Evolutionary conservation across 2,888 invertebrate genomes (phyloP), one percentile per base, ranked within the genome.

Genomic region (Meliscaeva auricollis): DNA sequence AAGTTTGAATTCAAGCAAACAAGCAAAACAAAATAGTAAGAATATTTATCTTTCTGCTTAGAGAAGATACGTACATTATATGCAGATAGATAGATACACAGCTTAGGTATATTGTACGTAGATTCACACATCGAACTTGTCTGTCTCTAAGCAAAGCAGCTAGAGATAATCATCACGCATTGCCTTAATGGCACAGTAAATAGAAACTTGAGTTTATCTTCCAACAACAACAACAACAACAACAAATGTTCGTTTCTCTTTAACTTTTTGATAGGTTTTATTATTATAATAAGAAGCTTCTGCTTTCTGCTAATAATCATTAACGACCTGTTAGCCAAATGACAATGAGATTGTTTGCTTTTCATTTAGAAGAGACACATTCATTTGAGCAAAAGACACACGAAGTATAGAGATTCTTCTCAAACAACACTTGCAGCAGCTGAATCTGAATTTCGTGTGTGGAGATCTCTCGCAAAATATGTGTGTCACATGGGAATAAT

Each of bases 321-420:
- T 77, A 74, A 74, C 74, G 69, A 58, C 50, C 62, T 66, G 80
- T 80, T 66, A 78, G 83, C 48, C n/a, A 69, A 69, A 69, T 44
- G 60, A 74, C 64, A 62, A 56, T 77, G 38, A 35, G 30, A 69
- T 58, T 84, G 84, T 84, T 84, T 84, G 75, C 54, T 80, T 80
- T 72, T 84, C 80, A 80, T 75, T 84, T 68, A 75, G 74, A 79
- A 66, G 30, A 54, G 26, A 26, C 41, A 20, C 56, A 9, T 22
- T 6, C 17, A 20, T 44, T 6, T 6, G 3, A 56, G 32, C 35
- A 56, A 56, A 26, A 17, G 46, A 5, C 15, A 35, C 15, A 32
- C 11, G 38, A 41, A 60, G 60, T 64, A 46, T 26, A 26, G 26
- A n/a, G 13, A 64, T 13, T 60, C 13, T 22, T n/a, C n/a, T n/a